Base-by-base conservation (phyloP, 1,140 invertebrate genomes). In the Zaprionus gabonicus region DNA sequence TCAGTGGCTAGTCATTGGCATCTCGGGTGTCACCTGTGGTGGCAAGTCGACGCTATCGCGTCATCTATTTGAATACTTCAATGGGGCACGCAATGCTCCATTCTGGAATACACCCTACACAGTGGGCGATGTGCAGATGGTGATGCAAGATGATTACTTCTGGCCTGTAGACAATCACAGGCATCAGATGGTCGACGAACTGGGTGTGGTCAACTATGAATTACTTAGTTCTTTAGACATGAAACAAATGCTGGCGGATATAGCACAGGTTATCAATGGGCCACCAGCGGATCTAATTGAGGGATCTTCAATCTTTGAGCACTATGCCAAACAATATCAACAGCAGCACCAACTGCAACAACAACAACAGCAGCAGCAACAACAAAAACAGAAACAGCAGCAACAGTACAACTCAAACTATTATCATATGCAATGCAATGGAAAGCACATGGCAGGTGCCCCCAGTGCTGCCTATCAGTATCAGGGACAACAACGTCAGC, bases 141-240 rank as follows among this genome's bases (percentile, higher is more conserved):
- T 97, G 13, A 94, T 95, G 75, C 97, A 97, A 92, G 97, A 98
- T 92, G 92, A 95, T 80, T 98, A 97, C 92, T 98, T 97, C 91
- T 94, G 95, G 56, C 94, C 95, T 0, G 93, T 94, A 23, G 94
- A 96, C 72, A 95, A 96, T 92, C 94, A 95, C 9, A 93, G 95
- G 1, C 96, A 97, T 81, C 91, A 94, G 10, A 94, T 93, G 58
- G 94, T 96, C 58, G 93, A 94, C 15, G 94, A 95, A 59, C 76
- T 97, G 10, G 95, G 96, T 78, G 96, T 96, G 72, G 95, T 96
- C 15, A 97, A 98, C 91, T 97, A 96, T 94, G 97, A 98, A 78
- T 91, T 96, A 3, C 77, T 97, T 20, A 94, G 95, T 0, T 94
- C 96, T 27, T 74, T 98, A 49, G 95, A 98, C 91, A 97, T 97